Percentiles rank a stretch among this genome's conserved stretches.
Conservation (phyloP, 2,113 vertebrate species). For the Nipponia nippon region DNA sequence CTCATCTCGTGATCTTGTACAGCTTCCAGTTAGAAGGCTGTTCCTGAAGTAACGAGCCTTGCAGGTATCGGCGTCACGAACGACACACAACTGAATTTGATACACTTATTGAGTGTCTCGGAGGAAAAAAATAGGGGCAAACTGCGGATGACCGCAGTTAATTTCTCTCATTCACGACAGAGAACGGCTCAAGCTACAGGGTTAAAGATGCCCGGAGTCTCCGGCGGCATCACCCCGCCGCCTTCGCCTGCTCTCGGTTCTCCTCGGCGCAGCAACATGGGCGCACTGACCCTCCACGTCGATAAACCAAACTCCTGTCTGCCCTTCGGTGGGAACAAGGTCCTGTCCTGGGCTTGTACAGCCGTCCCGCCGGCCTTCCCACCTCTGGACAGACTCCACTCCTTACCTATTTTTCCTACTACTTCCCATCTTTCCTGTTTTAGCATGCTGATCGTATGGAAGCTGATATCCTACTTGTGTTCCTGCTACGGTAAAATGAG, state of each 20-base stretch:
- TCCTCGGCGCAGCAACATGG: rapidly evolving
- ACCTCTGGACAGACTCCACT: not conserved
- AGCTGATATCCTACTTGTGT: not conserved
- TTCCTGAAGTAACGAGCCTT: not conserved
- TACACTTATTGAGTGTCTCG: too few relatives aligned
- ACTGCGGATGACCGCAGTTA: rapidly evolving
- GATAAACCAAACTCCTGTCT: not conserved
- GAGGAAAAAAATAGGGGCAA: rapidly evolving
- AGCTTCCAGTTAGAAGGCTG: not conserved
- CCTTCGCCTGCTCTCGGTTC: rapidly evolving
- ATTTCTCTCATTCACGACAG: rapidly evolving
- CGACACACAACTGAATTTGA: not conserved
- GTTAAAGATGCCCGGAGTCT: rapidly evolving
- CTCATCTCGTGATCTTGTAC: rapidly evolving
- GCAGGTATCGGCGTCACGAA: too few relatives aligned
- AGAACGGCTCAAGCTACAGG: not conserved
- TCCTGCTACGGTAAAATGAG: not conserved
- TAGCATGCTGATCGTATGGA: not conserved
- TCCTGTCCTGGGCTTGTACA: not conserved
- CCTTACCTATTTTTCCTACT: not conserved
- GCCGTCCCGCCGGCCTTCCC: not conserved
- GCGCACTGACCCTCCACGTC: not conserved
- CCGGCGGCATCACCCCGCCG: not conserved
- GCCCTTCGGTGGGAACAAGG: not conserved
- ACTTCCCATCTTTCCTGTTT: not conserved